Evolutionary conservation across 2,888 invertebrate species (phyloP), one percentile per base, ranked within the genome.

Genomic region (Elmis aenea): DNA sequence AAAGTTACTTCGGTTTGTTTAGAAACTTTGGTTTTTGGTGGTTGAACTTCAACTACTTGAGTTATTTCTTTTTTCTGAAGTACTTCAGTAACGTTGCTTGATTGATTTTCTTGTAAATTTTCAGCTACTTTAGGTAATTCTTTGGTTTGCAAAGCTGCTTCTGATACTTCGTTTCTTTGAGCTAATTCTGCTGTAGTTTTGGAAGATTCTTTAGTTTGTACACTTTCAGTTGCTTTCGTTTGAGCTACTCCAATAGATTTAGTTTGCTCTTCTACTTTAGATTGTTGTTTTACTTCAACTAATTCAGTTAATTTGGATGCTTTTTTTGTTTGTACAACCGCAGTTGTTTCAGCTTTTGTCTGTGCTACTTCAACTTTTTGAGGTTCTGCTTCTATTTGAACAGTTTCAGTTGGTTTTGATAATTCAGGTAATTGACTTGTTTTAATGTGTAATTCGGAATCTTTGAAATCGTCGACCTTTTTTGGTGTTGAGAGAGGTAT

Each of bases 381-480:
- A 28, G 26, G n/a, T 44, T 41, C 40, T 18, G 47, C n/a, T n/a
- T n/a, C n/a, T n/a, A n/a, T n/a, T n/a, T n/a, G n/a, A n/a, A n/a
- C n/a, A n/a, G 33, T 27, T 46, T 18, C 26, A 26, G 33, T 13
- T 28, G 14, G 10, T 23, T 23, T 23, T 23, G 23, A 8, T 5
- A 2, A 9, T 5, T 21, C 21, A 14, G 3, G 11, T 10, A 18
- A 20, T 22, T 5, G 13, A 4, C 2, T 26, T 26, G 8, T 14
- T 14, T 41, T 50, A 43, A 11, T 33, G 38, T 21, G 33, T 24
- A 54, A 56, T 53, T 63, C 62, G 25, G 9, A 21, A 13, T 13
- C 26, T 2, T 29, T 29, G 28, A 2, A 13, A 11, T 23, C n/a
- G 2, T 23, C 10, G 23, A 2, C 10, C 5, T n/a, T 23, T 9